phyloP scores from a whole-genome alignment of 2,113 vertebrate genomes.

The Anarhynchus alexandrinus region DNA sequence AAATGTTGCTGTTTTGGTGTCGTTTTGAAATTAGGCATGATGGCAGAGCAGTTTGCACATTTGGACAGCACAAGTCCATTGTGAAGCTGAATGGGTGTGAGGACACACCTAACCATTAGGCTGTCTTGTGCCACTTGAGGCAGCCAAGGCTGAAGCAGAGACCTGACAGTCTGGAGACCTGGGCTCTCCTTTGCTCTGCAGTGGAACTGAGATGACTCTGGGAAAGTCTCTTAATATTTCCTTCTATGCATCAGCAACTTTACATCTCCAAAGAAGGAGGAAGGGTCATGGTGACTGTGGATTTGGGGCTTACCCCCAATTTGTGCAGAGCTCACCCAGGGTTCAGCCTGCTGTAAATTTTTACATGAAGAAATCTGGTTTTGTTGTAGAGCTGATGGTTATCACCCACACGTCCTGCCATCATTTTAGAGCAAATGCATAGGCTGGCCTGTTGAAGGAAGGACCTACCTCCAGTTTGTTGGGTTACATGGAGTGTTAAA shows the following conservation, averaged over 20 bases:
- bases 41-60: not conserved
- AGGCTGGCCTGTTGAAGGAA: slow-evolving; percentile 22
- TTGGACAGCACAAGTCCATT: not conserved
- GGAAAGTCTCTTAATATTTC: not conserved
- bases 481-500: slow-evolving; percentile 20
- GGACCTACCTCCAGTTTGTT: not conserved
- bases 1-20: not conserved
- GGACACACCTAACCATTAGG: not conserved
- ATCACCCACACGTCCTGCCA: not conserved
- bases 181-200: not conserved
- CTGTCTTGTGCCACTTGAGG: fast-evolving
- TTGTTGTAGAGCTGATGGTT: not conserved
- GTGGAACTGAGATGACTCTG: not conserved
- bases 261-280: not conserved
- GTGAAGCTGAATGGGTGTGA: not conserved
- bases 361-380: not conserved
- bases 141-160: not conserved
- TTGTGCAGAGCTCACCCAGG: not conserved
- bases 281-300: not conserved
- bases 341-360: not conserved
- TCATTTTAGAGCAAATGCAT: not conserved
- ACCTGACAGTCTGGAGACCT: not conserved
- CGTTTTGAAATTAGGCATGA: not conserved
- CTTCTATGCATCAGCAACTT: not conserved
- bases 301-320: not conserved